Base-by-base conservation (phyloP, 1,140 invertebrate genomes). In the Cyphomyrmex costatus region DNA sequence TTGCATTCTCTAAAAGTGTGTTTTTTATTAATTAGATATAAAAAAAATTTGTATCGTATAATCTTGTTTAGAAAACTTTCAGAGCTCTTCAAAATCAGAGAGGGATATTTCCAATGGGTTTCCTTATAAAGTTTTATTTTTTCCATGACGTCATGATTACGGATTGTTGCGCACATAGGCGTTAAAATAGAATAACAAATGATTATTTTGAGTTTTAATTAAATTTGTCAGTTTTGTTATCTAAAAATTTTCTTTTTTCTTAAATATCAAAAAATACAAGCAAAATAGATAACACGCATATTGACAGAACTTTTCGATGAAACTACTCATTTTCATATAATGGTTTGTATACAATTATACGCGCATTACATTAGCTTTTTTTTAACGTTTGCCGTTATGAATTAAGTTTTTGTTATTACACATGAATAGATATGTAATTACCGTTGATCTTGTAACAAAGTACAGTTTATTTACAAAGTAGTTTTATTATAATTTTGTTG, bases 391-490 rank as follows among this genome's bases (percentile, higher is more conserved):
- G 30, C 12, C 3, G 3, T 60, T 60, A 10, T 8, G 0, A 24
- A 56, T 60, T 33, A 46, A 16, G 6, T 46, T 85, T 58, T 65
- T 78, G 61, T 51, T 85, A 21, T 84, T 14, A 14, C 36, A 46
- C 16, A 33, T 33, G 14, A 7, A 3, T 14, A 51, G 7, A 71
- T 21, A 73, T 60, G 24, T 83, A 60, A 68, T 82, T 71, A 33
- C 4, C 30, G 53, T 83, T 83, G 16, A 33, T 33, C 36, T 61
- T 83, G 7, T 36, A 74, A 74, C 19, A 0, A 65, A 56, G 3
- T 66, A 30, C 21, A 74, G 79, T 83, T 83, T 46, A 73, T 49
- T 83, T 74, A 60, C 27, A 21, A 63, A 19, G n/a, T 61, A 76
- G 24, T 61, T 82, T 71, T 82, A 56, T 71, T 58, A 79, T 46